phyloP scores from a whole-genome alignment of 1,140 invertebrate species.

The Lamellibrachia luymesi region DNA sequence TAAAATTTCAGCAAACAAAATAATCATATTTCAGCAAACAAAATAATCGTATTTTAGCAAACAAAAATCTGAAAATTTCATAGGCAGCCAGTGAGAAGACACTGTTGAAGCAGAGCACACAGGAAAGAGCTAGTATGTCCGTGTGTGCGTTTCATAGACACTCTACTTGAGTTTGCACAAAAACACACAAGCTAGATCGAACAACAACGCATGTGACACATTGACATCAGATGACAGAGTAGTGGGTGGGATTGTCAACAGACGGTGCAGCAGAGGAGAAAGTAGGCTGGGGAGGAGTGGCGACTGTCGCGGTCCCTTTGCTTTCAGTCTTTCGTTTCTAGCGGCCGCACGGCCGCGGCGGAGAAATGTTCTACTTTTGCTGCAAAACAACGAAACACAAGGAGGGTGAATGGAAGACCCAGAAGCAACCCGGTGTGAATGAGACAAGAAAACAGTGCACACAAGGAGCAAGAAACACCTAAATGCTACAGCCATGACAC shows the following conservation, averaged over 20 bases:
- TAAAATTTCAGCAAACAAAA: not conserved
- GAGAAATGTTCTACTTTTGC: not conserved
- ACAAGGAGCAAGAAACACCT: not conserved
- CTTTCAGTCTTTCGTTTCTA: not conserved
- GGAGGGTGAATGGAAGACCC: not conserved
- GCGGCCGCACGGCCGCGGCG: too few species aligned
- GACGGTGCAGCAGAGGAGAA: not conserved
- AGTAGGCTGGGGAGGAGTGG: not conserved
- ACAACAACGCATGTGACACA: not conserved
- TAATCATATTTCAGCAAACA: not conserved
- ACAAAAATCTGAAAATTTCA: not conserved
- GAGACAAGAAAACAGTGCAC: not conserved
- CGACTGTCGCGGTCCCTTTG: not conserved
- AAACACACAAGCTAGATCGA: not conserved
- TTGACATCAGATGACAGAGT: not conserved
- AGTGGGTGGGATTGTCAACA: not conserved
- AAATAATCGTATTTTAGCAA: not conserved
- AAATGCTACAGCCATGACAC: not conserved
- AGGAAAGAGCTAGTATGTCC: not conserved
- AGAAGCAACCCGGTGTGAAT: not conserved
- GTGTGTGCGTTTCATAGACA: not conserved
- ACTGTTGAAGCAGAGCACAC: not conserved
- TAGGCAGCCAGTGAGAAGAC: not conserved
- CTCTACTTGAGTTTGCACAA: not conserved
- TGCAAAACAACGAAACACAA: slow-evolving; percentile 5